Percentiles rank a stretch among this genome's conserved stretches.
Conservation (phyloP, 2,113 vertebrate species). For the Hippoglossus stenolepis region DNA sequence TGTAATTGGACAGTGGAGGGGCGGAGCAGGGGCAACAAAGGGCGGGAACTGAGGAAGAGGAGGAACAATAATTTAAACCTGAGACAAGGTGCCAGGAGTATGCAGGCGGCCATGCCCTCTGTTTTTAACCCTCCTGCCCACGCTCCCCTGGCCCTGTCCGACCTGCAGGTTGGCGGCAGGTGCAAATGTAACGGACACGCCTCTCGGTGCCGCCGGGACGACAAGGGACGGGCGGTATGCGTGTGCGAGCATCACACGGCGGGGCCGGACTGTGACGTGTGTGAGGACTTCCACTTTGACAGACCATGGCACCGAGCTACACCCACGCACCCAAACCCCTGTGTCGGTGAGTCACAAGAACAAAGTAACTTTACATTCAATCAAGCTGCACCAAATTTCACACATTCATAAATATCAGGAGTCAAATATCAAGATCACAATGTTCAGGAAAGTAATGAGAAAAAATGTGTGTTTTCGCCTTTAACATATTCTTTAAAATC, state of each 20-base stretch:
- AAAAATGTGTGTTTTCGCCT: too few species aligned
- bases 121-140: slow-evolving; percentile 19
- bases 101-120: slow-evolving; percentile 41
- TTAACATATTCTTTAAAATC: too few species aligned
- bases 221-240: slow-evolving; percentile 78
- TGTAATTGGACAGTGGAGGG: slow-evolving; percentile 79
- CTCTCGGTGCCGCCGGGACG: slow-evolving; percentile 82
- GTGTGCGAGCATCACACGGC: slow-evolving; percentile 87
- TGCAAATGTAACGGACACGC: slow-evolving; percentile 90
- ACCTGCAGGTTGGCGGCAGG: slow-evolving; percentile 88
- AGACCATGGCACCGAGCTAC: slow-evolving; percentile 89
- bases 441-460: too few species aligned
- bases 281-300: slow-evolving; percentile 86
- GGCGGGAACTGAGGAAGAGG: slow-evolving; percentile 80
- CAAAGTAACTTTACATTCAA: too few species aligned
- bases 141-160: slow-evolving; percentile 77
- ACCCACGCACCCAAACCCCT: slow-evolving; percentile 87
- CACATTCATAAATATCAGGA: too few species aligned
- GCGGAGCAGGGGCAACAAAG: slow-evolving; percentile 52
- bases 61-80: slow-evolving; percentile 77
- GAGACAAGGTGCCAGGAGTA: slow-evolving; percentile 49
- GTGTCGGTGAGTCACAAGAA: slow-evolving; percentile 82
- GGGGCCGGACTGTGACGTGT: slow-evolving; percentile 87
- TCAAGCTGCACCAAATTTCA: too few species aligned
- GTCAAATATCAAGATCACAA: too few species aligned